Conservation (phyloP, 1,140 invertebrate genomes). For the Caenorhabditis tropicalis region DNA sequence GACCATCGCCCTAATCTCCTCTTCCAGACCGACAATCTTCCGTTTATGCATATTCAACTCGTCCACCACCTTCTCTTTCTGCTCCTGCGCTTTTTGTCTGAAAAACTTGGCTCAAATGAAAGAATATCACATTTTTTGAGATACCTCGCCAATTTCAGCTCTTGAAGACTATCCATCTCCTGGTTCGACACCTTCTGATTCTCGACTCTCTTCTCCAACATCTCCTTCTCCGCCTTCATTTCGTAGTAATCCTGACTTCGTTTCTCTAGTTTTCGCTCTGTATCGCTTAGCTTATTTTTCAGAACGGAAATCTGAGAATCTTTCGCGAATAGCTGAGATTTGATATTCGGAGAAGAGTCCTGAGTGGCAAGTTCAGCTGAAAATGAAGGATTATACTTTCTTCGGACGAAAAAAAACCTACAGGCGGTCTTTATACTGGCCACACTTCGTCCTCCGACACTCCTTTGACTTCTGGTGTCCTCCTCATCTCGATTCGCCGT, state of each 20-base stretch:
- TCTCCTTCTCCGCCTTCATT: constrained; percentile 51
- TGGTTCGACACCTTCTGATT: constrained; percentile 29
- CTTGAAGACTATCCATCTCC: constrained; percentile 39
- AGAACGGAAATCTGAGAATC: constrained; percentile 49
- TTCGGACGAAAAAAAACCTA: background rate
- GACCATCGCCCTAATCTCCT: constrained; percentile 48
- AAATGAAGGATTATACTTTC: background rate
- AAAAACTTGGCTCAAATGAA: background rate
- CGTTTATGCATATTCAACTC: constrained; percentile 46
- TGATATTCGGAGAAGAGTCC: constrained; percentile 27
- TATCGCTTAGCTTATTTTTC: constrained; percentile 35
- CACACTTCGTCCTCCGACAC: constrained; percentile 11
- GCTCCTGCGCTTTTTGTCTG: constrained; percentile 48
- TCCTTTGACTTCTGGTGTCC: constrained; percentile 7
- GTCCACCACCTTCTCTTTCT: constrained; percentile 46
- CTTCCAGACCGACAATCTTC: constrained; percentile 34
- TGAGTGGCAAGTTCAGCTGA: background rate
- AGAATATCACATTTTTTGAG: background rate
- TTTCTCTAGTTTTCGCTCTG: constrained; percentile 46
- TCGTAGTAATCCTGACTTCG: constrained; percentile 50
- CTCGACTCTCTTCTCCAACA: constrained; percentile 38
- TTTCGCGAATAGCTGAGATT: constrained; percentile 50
- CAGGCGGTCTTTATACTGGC: background rate
- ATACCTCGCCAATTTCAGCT: constrained; percentile 52
- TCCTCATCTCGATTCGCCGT: background rate